Evolutionary conservation across 2,113 vertebrate genomes (phyloP).

Genomic region (Diadophis punctatus): DNA sequence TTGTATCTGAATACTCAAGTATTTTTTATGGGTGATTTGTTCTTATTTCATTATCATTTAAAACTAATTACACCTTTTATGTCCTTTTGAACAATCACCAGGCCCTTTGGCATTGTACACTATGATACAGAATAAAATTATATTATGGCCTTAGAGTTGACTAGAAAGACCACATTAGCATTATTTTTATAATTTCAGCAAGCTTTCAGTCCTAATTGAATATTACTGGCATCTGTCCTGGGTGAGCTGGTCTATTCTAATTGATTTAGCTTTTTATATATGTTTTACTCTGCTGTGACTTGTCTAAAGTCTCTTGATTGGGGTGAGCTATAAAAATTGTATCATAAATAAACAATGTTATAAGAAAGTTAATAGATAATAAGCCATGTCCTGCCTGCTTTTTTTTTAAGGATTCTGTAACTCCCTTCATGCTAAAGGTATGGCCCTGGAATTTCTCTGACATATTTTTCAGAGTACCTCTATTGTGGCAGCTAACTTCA

Average conservation of each 20-base stretch:
- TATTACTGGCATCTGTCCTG: not conserved
- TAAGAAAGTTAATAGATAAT: not conserved
- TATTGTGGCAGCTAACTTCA: not conserved
- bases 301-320: not conserved
- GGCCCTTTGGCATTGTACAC: not conserved
- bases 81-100: not conserved
- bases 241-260: not conserved
- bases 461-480: not conserved
- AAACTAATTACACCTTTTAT: not conserved
- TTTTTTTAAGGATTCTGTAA: not conserved
- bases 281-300: not conserved
- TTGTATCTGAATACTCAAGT: not conserved
- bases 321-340: not conserved
- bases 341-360: not conserved
- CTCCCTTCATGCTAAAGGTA: not conserved
- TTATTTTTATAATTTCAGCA: not conserved
- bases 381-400: not conserved
- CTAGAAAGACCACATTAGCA: not conserved
- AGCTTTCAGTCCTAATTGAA: not conserved
- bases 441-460: not conserved
- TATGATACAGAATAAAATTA: not conserved
- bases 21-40: not conserved
- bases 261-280: not conserved
- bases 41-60: not conserved
- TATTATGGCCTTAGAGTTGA: not conserved